Evolutionary conservation across 2,888 invertebrate genomes (phyloP), one percentile per base, ranked within the genome.

Genomic region (Polydrusus tereticollis): DNA sequence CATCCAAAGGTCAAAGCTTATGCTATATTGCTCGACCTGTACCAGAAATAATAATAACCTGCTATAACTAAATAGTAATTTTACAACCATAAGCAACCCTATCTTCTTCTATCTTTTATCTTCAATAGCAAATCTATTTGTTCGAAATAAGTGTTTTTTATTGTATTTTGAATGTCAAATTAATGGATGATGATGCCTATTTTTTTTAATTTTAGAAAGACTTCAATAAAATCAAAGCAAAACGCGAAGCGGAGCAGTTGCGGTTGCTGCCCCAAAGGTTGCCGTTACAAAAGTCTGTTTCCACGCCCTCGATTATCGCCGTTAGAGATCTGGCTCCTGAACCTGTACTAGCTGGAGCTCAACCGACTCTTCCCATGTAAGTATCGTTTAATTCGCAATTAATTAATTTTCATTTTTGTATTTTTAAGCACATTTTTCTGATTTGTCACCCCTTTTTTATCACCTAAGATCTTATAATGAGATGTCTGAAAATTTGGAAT

Each of bases 261-360:
- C 83, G 84, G 79, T 80, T 88, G 85, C 86, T 89, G 80, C 90
- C 89, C 77, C 89, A 90, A 63, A 89, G 94, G 20, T 88, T 95
- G 80, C 94, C 95, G 69, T 88, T 96, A 62, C 96, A 96, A 86
- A 96, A 96, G 87, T 95, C 95, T 60, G 93, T 96, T 69, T 96
- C 96, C 16, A 96, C 96, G 62, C 95, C 95, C 59, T 95, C 95
- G 77, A 96, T 96, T 74, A 93, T 95, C 59, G 93, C 93, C 33
- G 88, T 89, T 29, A 86, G 89, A 74, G 90, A 90, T 78, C 86
- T 89, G 77, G 88, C 86, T 65, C 89, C 89, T 76, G 90, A 90
- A 80, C 89, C 81, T 84, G 80, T 78, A 81, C 79, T 83, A 83
- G 86, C 52, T 84, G 87, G 72, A 83, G 86, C 86, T 14, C 85